These are phyloP conservation scores for Campoletis sonorensis DNA, from an alignment of 1,140 invertebrate genomes.

Conservation along the genomic window DNA sequence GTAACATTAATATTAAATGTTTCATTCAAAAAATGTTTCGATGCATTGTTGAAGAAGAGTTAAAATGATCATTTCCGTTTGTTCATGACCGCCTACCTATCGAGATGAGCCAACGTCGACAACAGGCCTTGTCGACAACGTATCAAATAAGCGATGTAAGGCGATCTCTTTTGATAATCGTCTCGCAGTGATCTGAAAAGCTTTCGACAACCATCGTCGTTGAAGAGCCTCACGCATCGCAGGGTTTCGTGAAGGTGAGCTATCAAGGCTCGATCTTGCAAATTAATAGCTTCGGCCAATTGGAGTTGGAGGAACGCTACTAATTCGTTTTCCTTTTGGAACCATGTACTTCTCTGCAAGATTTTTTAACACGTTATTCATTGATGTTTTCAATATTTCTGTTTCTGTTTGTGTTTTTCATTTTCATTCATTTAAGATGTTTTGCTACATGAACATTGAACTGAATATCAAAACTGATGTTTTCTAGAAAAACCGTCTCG, in stretches of 20 bases:
- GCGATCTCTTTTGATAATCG: constrained; percentile 87
- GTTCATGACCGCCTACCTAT: constrained; percentile 77
- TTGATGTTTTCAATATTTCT: too few relatives aligned
- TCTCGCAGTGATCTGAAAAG: constrained; percentile 87
- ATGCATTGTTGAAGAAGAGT: background rate
- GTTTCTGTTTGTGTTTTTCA: background rate
- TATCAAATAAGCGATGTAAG: constrained; percentile 92
- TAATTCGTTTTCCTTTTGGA: constrained; percentile 81
- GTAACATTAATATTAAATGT: constrained; percentile 10
- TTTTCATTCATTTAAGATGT: background rate
- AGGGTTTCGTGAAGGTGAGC: constrained; percentile 94
- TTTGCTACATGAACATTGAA: too few relatives aligned
- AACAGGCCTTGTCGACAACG: constrained; percentile 89
- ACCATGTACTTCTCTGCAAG: constrained; percentile 74
- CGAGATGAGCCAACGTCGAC: constrained; percentile 86
- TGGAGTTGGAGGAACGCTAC: constrained; percentile 87
- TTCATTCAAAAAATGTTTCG: constrained; percentile 18
- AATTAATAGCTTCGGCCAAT: constrained; percentile 91
- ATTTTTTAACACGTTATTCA: constrained; percentile 1
- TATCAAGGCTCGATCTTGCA: constrained; percentile 87
- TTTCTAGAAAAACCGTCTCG: background rate
- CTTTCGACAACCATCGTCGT: constrained; percentile 85
- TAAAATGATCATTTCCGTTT: background rate
- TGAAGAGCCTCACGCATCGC: constrained; percentile 86
- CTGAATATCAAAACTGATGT: too few relatives aligned